Evolutionary conservation across 2,888 invertebrate species (phyloP).

Genomic region (Acholoe squamosa): DNA sequence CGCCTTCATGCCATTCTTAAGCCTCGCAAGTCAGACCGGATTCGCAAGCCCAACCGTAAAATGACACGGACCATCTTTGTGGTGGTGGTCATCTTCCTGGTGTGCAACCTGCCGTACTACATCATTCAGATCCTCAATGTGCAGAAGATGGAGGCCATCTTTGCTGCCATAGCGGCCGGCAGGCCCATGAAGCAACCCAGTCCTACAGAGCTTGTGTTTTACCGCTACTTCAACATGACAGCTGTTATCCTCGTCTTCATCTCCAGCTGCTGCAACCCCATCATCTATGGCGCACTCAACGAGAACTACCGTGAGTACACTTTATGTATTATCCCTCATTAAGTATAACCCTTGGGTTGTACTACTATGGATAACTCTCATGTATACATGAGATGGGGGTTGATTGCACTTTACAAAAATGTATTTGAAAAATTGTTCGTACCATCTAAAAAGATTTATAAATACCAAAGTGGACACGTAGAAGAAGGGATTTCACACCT

Average conservation of each 20-base stretch:
- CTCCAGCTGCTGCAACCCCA: slow-evolving; percentile 68
- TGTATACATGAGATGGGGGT: no score
- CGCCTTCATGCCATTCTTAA: slow-evolving; percentile 53
- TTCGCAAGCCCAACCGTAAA: slow-evolving; percentile 60
- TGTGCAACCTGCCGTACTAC: slow-evolving; percentile 68
- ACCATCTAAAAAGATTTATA: no score
- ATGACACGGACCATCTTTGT: slow-evolving; percentile 68
- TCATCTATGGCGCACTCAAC: slow-evolving; percentile 69
- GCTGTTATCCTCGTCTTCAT: slow-evolving; percentile 67
- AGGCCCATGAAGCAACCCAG: background rate
- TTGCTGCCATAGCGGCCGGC: background rate
- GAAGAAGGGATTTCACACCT: no score
- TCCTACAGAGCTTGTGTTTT: slow-evolving; percentile 48
- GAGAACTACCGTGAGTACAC: slow-evolving; percentile 69
- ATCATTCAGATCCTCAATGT: slow-evolving; percentile 65
- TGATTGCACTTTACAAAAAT: no score
- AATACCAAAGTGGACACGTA: no score
- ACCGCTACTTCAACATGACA: slow-evolving; percentile 58
- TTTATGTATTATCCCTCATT: no score
- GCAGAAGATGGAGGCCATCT: slow-evolving; percentile 20
- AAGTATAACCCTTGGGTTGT: no score
- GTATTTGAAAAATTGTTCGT: no score
- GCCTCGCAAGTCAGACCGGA: background rate
- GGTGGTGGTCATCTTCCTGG: slow-evolving; percentile 67
- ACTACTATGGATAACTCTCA: no score